Evolutionary conservation across 2,888 invertebrate species (phyloP).

Genomic region (Trypoxylon attenuatum): DNA sequence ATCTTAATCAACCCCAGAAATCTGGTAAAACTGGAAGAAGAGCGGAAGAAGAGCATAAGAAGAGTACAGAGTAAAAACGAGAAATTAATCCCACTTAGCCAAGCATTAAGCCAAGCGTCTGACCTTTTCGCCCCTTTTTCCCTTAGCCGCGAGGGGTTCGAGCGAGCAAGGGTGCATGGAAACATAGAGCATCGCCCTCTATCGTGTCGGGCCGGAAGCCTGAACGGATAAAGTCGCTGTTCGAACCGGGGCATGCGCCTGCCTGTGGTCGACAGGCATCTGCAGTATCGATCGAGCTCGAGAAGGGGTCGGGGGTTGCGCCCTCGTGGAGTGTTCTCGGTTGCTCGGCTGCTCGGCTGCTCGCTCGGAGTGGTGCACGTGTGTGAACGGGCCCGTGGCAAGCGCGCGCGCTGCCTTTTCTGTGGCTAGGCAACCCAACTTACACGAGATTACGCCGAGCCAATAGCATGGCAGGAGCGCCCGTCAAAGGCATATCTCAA

Average conservation of each 20-base stretch:
- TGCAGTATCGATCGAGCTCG: slow-evolving; percentile 71
- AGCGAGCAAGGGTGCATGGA: slow-evolving; percentile 10
- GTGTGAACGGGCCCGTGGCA: slow-evolving; percentile 59
- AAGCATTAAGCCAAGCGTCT: background rate
- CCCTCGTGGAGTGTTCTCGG: background rate
- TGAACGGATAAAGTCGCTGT: slow-evolving; percentile 2
- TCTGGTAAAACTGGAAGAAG: no score
- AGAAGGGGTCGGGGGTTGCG: slow-evolving; percentile 25
- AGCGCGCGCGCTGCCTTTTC: slow-evolving; percentile 52
- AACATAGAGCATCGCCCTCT: slow-evolving; percentile 57
- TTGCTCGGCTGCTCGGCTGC: no score
- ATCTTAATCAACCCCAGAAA: no score
- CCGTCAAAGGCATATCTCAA: slow-evolving; percentile 71
- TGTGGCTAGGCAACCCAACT: slow-evolving; percentile 73
- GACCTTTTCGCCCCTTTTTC: background rate
- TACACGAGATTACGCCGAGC: slow-evolving; percentile 71
- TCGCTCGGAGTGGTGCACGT: slow-evolving; percentile 55
- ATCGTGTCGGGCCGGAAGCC: slow-evolving; percentile 47
- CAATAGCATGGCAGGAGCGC: slow-evolving; percentile 68
- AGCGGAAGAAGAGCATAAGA: background rate
- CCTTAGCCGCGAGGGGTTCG: background rate
- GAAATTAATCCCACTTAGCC: background rate
- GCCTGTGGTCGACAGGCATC: slow-evolving; percentile 67
- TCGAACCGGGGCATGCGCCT: slow-evolving; percentile 70
- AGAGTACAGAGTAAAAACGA: background rate